Evolutionary conservation across 2,113 vertebrate species (phyloP).

Genomic region (Nyctibius bracteatus): DNA sequence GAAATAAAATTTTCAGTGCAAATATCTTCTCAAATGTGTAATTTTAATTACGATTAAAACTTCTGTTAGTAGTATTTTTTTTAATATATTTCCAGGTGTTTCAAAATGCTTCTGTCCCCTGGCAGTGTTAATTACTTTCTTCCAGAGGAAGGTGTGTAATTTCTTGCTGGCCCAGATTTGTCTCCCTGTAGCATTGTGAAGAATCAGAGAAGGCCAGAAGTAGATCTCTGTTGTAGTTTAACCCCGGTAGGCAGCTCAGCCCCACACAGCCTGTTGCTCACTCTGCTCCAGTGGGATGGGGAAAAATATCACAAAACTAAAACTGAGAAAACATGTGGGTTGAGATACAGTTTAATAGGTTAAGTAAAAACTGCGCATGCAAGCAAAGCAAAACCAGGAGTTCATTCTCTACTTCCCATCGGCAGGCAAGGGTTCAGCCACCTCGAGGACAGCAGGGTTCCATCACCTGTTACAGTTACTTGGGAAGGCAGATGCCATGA

Average conservation of each 20-base stretch:
- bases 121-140: not conserved
- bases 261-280: rapidly evolving
- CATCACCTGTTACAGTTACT: rapidly evolving
- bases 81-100: not conserved
- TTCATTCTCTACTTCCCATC: rapidly evolving
- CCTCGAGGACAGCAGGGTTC: not conserved
- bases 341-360: not conserved
- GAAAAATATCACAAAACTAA: not conserved
- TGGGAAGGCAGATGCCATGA: not conserved
- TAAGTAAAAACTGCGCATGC: not conserved
- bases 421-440: not conserved
- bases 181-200: not conserved
- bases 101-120: not conserved
- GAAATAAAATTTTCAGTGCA: not conserved
- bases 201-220: not conserved
- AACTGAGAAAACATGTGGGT: not conserved
- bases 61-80: not conserved
- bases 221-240: not conserved
- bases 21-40: not conserved
- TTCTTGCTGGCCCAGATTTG: not conserved
- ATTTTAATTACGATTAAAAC: not conserved
- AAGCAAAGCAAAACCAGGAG: not conserved
- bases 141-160: not conserved
- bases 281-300: not conserved
- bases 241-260: not conserved